phyloP scores from a whole-genome alignment of 2,113 vertebrate species.

The Progne subis region DNA sequence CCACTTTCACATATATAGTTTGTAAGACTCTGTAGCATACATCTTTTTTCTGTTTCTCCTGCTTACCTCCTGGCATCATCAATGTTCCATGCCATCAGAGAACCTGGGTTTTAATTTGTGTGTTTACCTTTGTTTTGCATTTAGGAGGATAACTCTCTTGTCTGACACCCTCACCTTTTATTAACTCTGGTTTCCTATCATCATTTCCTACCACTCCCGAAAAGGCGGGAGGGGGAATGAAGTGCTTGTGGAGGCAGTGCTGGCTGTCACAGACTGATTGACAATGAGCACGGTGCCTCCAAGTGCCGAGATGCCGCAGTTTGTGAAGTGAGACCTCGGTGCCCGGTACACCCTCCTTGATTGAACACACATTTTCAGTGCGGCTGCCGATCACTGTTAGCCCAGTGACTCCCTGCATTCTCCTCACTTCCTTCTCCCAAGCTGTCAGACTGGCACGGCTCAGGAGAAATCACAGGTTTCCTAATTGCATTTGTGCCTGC shows the following conservation, averaged over 20 bases:
- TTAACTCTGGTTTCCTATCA: conserved; percentile 15
- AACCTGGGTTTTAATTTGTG: background rate
- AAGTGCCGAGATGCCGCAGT: background rate
- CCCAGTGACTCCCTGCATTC: conserved; percentile 21
- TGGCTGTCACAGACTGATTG: conserved; percentile 51
- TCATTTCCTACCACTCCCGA: background rate
- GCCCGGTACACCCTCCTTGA: conserved; percentile 13
- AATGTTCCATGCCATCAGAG: background rate
- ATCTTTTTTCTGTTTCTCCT: background rate
- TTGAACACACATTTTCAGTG: conserved; percentile 35
- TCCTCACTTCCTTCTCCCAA: conserved; percentile 50
- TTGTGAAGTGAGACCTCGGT: conserved; percentile 23
- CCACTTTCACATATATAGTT: background rate
- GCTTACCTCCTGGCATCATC: background rate
- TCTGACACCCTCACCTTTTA: background rate
- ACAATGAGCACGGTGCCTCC: conserved; percentile 1
- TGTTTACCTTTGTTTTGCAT: conserved; percentile 13
- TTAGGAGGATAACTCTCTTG: background rate
- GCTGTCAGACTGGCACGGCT: conserved; percentile 58
- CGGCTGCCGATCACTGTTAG: conserved; percentile 8
- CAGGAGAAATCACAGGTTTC: conserved; percentile 66
- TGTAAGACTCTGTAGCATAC: background rate
- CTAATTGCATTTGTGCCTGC: conserved; percentile 54
- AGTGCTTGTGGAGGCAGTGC: background rate
- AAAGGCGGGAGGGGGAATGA: background rate